Percentiles rank a stretch among this genome's conserved stretches.
Conservation (phyloP, 2,797 vertebrate species). For the Trachops cirrhosus region DNA sequence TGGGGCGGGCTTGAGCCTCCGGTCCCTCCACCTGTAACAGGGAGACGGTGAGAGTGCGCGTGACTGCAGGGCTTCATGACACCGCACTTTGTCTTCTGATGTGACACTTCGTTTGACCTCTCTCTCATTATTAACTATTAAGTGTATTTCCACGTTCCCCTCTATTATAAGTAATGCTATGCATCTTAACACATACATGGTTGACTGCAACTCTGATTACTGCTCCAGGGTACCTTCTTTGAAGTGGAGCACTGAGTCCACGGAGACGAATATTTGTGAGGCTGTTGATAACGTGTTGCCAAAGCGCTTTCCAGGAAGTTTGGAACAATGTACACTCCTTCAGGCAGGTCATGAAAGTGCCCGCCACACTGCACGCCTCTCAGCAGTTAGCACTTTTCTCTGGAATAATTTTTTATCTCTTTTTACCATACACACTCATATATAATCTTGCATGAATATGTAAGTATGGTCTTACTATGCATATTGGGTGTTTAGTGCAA, state of each 20-base stretch:
- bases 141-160: background rate
- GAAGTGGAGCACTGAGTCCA: constrained; percentile 48
- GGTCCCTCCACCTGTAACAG: background rate
- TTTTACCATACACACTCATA: background rate
- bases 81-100: background rate
- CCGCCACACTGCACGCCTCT: background rate
- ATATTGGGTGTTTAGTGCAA: background rate
- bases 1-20: background rate
- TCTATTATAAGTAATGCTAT: background rate
- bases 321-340: constrained; percentile 41
- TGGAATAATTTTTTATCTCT: background rate
- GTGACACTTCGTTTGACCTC: background rate
- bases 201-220: background rate
- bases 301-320: constrained; percentile 53
- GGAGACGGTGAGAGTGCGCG: fast-evolving
- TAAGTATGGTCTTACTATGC: background rate
- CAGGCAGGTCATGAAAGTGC: background rate
- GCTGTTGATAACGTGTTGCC: constrained; percentile 16
- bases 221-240: constrained; percentile 53
- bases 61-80: background rate
- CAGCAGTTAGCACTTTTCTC: background rate
- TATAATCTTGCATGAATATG: background rate
- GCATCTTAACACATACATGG: background rate
- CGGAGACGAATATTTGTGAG: constrained; percentile 45
- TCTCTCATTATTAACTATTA: background rate